Evolutionary conservation across 2,888 invertebrate species (phyloP).

Genomic region (Andrena bucephala): DNA sequence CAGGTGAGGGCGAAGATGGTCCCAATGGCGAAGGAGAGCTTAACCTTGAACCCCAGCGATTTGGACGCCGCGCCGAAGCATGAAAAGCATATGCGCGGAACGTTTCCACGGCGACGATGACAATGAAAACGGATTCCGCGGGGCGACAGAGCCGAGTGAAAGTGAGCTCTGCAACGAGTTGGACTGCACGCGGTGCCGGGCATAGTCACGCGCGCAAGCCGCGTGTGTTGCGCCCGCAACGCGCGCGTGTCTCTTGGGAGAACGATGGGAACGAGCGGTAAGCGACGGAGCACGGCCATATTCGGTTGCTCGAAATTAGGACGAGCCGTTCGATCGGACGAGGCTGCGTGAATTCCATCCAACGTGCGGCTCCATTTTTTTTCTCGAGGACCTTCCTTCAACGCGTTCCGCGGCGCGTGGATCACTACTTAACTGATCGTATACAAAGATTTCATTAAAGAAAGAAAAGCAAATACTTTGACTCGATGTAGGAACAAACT

Average conservation of each 20-base stretch:
- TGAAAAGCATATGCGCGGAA: not conserved
- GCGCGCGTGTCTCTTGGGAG: conserved; percentile 41
- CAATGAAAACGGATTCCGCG: conserved; percentile 59
- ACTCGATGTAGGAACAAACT: no score
- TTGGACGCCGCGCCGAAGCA: conserved; percentile 8
- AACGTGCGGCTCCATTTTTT: conserved; percentile 23
- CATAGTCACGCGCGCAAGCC: conserved; percentile 49
- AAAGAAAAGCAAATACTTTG: no score
- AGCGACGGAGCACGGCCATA: conserved; percentile 50
- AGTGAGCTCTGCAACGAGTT: conserved; percentile 69
- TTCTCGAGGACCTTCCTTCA: not conserved
- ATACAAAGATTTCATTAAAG: no score
- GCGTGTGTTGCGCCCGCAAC: conserved; percentile 26
- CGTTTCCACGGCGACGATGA: conserved; percentile 39
- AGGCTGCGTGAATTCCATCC: conserved; percentile 28
- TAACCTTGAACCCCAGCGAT: conserved; percentile 42
- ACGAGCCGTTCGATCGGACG: conserved; percentile 38
- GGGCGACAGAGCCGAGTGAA: conserved; percentile 62
- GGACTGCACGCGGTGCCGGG: conserved; percentile 56
- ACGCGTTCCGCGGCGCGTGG: no score
- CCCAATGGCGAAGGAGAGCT: not conserved
- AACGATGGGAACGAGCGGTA: conserved; percentile 57
- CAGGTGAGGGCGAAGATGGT: not conserved
- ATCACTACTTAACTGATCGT: no score
- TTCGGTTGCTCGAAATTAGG: conserved; percentile 67